A percentile compares a stretch with the other conserved stretches of the same genome.
Conservation (phyloP, 1,140 invertebrate genomes). For the Pogonognathellus flavescens region DNA sequence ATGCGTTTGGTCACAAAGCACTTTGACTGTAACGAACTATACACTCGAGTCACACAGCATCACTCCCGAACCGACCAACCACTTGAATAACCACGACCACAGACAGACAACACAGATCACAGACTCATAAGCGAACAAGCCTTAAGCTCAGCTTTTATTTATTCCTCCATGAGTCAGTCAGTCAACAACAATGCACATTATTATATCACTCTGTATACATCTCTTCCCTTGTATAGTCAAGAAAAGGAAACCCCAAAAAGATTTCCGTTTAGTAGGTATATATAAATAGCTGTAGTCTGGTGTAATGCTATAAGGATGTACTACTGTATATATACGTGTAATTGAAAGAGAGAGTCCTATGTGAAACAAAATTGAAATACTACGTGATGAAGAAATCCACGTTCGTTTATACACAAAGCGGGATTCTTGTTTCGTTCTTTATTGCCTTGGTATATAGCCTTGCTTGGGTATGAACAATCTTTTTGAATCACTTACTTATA, state of each 20-base stretch:
- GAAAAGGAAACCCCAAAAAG: no score
- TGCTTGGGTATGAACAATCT: neutral
- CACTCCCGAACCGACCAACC: neutral
- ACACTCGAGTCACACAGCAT: neutral
- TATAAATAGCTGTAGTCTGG: no score
- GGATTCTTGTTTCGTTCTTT: neutral
- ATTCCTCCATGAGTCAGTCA: neutral
- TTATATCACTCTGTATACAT: no score
- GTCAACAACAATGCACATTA: constrained; percentile 6
- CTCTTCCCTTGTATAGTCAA: no score
- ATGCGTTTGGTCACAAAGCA: neutral
- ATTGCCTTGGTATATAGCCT: neutral
- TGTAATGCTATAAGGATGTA: no score
- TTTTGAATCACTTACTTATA: constrained; percentile 21
- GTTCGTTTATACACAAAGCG: neutral
- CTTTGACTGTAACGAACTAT: neutral
- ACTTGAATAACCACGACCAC: constrained; percentile 38
- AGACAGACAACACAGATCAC: constrained; percentile 34
- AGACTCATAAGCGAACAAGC: neutral
- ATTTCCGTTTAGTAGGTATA: no score
- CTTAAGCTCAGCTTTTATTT: constrained; percentile 27
- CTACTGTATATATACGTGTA: no score
- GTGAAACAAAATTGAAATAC: no score
- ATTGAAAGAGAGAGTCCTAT: no score
- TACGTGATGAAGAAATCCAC: no score